These are phyloP conservation scores for Chrysolina haemoptera DNA, from an alignment of 2,888 invertebrate genomes.

Conservation along the genomic window DNA sequence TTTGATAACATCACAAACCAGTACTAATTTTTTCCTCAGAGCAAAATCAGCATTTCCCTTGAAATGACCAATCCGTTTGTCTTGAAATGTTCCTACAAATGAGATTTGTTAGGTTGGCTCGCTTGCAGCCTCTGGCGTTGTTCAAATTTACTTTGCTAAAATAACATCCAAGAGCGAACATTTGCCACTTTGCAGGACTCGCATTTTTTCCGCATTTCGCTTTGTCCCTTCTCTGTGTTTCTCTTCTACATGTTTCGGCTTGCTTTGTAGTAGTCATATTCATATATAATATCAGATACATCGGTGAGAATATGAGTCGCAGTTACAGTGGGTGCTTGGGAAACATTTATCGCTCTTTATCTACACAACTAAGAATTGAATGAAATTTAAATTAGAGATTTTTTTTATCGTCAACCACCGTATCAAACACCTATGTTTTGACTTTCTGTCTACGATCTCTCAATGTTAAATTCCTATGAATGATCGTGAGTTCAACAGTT, in stretches of 20 bases:
- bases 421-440: no score
- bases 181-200: slow-evolving; percentile 6
- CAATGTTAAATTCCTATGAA: no score
- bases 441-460: no score
- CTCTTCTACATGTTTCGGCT: neutral
- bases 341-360: neutral
- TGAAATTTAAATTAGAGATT: no score
- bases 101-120: slow-evolving; percentile 10
- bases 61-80: slow-evolving; percentile 5
- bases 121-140: slow-evolving; percentile 13
- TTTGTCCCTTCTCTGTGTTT: slow-evolving; percentile 12
- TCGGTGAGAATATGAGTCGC: neutral
- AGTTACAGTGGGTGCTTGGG: neutral
- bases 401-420: no score
- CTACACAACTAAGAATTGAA: no score
- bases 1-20: neutral
- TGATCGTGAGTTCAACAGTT: no score
- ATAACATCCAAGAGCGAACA: slow-evolving; percentile 21
- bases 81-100: slow-evolving; percentile 1
- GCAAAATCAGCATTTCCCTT: slow-evolving; percentile 6
- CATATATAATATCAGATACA: neutral
- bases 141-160: slow-evolving; percentile 28
- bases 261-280: neutral
- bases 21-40: neutral
- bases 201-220: slow-evolving; percentile 3